A percentile compares a stretch with the other conserved stretches of the same genome.
Evolutionary conservation across 2,888 invertebrate species (phyloP).

Genomic region (Habrosyne pyritoides): DNA sequence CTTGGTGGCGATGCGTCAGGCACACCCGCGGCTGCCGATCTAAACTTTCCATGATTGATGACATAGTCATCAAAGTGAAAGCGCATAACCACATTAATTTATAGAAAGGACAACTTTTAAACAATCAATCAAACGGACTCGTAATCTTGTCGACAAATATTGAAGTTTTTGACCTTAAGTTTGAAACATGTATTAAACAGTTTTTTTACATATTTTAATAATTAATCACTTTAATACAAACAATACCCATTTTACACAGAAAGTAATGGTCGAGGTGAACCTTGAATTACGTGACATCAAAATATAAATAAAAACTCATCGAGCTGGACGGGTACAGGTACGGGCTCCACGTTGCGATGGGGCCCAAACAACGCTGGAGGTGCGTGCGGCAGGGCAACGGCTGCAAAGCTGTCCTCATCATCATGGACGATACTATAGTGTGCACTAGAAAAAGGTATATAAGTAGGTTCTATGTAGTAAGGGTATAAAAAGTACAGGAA

Average conservation of each 20-base stretch:
- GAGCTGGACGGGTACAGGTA: no score
- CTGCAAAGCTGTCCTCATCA: conserved; percentile 34
- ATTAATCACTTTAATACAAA: no score
- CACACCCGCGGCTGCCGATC: conserved; percentile 39
- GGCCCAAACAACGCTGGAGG: conserved; percentile 30
- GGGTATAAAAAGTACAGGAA: no score
- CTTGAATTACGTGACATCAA: no score
- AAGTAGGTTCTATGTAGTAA: no score
- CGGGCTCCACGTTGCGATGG: no score
- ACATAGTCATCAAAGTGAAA: conserved; percentile 18
- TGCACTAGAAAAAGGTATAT: conserved; percentile 29
- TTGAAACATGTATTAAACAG: no score
- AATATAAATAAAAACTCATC: no score
- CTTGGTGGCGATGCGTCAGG: conserved; percentile 35
- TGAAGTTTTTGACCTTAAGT: conserved; percentile 12
- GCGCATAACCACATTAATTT: conserved; percentile 31
- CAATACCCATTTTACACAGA: no score
- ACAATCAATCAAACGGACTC: not conserved
- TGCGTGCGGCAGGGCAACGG: conserved; percentile 32
- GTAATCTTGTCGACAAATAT: no score
- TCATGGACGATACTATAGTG: conserved; percentile 24
- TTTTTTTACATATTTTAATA: no score
- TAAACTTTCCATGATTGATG: conserved; percentile 27
- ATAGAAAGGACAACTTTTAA: not conserved
- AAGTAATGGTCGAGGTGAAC: no score